Conservation (phyloP, 2,797 vertebrate species). For the Danio albolineatus region DNA sequence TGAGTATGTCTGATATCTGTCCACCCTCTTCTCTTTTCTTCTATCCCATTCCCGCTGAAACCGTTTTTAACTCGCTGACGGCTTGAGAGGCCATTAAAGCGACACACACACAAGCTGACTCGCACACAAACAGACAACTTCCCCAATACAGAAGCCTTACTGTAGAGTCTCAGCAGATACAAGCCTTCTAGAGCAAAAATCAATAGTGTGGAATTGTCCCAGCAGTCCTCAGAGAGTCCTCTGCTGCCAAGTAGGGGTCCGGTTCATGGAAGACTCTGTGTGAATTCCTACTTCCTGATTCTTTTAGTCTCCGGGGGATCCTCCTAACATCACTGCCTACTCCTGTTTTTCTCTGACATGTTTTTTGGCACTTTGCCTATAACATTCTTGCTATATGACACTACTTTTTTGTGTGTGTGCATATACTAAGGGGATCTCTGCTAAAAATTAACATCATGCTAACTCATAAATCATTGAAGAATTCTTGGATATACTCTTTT, state of each 20-base stretch:
- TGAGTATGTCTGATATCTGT: slow-evolving; percentile 35
- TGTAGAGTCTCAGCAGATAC: slow-evolving; percentile 43
- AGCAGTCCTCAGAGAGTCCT: slow-evolving; percentile 47
- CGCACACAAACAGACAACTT: slow-evolving; percentile 45
- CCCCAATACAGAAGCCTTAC: slow-evolving; percentile 41
- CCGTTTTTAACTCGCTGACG: slow-evolving; percentile 36
- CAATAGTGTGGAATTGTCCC: slow-evolving; percentile 54
- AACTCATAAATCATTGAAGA: not conserved
- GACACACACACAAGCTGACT: slow-evolving; percentile 51
- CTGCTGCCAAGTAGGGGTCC: slow-evolving; percentile 43
- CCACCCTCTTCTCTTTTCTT: slow-evolving; percentile 20
- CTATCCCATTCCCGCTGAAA: slow-evolving; percentile 5
- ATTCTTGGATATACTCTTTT: not conserved
- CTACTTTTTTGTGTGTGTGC: not conserved
- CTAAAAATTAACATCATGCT: not conserved
- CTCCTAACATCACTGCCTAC: not conserved
- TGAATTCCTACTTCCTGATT: slow-evolving; percentile 37
- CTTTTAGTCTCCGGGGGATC: not conserved
- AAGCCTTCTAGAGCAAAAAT: slow-evolving; percentile 54
- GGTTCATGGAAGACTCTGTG: slow-evolving; percentile 21
- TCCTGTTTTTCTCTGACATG: slow-evolving; percentile 16
- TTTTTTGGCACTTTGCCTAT: slow-evolving; percentile 12
- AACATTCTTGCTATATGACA: not conserved
- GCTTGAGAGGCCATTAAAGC: slow-evolving; percentile 45
- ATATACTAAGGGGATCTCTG: not conserved